Percentiles rank a stretch among this genome's conserved stretches.
These are phyloP conservation scores for Eupithecia subfuscata DNA, from an alignment of 2,888 invertebrate species.

Conservation along the genomic window DNA sequence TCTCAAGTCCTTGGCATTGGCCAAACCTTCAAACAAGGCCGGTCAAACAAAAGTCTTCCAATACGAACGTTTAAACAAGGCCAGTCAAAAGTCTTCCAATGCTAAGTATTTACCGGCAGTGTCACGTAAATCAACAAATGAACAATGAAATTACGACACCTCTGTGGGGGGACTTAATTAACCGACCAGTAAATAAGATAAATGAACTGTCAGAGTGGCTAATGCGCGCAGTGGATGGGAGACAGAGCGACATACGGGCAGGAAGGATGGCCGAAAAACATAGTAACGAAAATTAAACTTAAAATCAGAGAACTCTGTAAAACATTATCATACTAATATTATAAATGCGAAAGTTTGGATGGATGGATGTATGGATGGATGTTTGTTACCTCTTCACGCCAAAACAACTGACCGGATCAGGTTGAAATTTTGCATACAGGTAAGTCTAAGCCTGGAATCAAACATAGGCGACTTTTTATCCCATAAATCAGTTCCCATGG, in stretches of 20 bases:
- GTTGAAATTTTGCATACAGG: too few species aligned
- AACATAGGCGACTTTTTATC: too few species aligned
- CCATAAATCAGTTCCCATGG: too few species aligned
- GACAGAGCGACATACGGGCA: slow-evolving; percentile 47
- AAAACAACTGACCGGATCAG: too few species aligned
- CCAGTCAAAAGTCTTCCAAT: slow-evolving; percentile 14
- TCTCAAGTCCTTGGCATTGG: not conserved
- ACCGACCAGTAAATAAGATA: slow-evolving; percentile 78
- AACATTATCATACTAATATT: too few species aligned
- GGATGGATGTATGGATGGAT: too few species aligned
- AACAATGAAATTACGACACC: slow-evolving; percentile 71
- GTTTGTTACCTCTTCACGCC: too few species aligned
- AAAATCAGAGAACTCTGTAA: not conserved
- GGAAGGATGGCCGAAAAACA: slow-evolving; percentile 2
- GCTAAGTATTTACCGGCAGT: slow-evolving; percentile 23
- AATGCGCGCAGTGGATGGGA: slow-evolving; percentile 63
- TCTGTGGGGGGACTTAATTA: slow-evolving; percentile 73
- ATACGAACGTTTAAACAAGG: not conserved
- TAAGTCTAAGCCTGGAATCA: too few species aligned
- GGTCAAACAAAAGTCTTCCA: slow-evolving; percentile 14
- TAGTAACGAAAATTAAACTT: not conserved
- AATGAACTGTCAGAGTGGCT: slow-evolving; percentile 77
- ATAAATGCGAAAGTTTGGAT: too few species aligned
- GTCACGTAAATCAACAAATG: slow-evolving; percentile 67
- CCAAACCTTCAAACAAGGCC: not conserved